Evolutionary conservation across 2,888 invertebrate genomes (phyloP), one percentile per base, ranked within the genome.

Genomic region (Lapara coniferarum): DNA sequence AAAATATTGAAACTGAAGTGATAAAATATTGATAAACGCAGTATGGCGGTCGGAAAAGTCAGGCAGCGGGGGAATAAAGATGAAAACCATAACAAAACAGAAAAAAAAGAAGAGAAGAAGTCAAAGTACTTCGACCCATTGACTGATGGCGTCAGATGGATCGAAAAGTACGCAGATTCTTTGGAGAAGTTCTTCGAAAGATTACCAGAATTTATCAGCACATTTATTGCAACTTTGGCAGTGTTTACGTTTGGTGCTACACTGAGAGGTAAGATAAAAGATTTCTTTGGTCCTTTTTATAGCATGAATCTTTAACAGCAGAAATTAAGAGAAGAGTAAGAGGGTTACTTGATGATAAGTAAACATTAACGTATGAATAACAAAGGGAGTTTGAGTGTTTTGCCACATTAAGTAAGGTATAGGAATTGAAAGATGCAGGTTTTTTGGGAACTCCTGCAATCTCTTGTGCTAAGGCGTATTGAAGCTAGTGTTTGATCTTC

Each of bases 241-340:
- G 89, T 96, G 30, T 96, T 96, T 80, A 89, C 95, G 14, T 90
- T 96, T 58, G 96, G 96, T 67, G 91, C 95, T 12, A 95, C 95
- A 0, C 88, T 96, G 55, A 93, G 95, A 90, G 96, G 96, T 96
- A 83, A 75, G 78, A 13, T 10, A 30, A 0, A 30, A 13, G 30
- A 14, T 2, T 14, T 52, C 2, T 52, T 52, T 14, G 12, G 12
- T 12, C 1, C 25, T 25, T 25, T 25, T 2, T 51, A 10, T 25
- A 25, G 25, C 25, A n/a, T n/a, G n/a, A n/a, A n/a, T n/a, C n/a
- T n/a, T n/a, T n/a, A n/a, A n/a, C 25, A 25, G 25, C 25, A 25
- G 25, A 25, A 25, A 25, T 25, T 25, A 25, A 25, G 25, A 25
- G 25, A 25, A 25, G 25, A 25, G 25, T 25, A 2, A 25, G 25